These are phyloP conservation scores for Pachypanchax playfairii DNA, from an alignment of 2,113 vertebrate genomes.

Conservation along the genomic window DNA sequence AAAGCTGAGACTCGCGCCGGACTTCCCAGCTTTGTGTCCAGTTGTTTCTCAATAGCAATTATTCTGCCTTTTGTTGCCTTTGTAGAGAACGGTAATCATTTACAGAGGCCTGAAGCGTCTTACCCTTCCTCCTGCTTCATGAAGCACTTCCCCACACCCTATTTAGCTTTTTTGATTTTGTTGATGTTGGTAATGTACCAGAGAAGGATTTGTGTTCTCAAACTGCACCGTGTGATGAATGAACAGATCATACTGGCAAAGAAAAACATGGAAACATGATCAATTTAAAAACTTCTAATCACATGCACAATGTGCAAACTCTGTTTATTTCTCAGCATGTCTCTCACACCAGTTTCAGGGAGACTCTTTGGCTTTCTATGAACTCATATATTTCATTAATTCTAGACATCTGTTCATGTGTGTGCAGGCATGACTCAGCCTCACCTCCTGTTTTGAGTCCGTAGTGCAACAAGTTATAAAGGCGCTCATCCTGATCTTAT, in stretches of 20 bases:
- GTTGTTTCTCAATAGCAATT: conserved; percentile 34
- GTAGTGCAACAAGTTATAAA: conserved; percentile 17
- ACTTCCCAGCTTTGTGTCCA: conserved; percentile 3
- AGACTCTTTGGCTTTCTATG: neutral
- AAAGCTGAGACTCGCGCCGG: conserved; percentile 4
- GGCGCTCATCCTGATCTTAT: conserved; percentile 40
- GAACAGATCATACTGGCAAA: no score
- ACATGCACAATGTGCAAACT: no score
- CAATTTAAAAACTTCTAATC: no score
- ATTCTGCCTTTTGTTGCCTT: conserved; percentile 13
- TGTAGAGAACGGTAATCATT: conserved; percentile 17
- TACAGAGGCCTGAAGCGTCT: conserved; percentile 13
- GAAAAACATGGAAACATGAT: no score
- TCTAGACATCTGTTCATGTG: neutral
- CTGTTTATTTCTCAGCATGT: no score
- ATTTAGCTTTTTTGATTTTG: conserved; percentile 52
- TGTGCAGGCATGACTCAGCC: neutral
- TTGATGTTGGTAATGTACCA: conserved; percentile 53
- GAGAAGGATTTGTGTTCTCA: conserved; percentile 27
- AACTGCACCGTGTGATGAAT: conserved; percentile 24
- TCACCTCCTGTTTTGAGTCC: conserved; percentile 17
- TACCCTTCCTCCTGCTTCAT: neutral
- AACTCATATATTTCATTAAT: neutral
- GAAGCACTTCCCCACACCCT: conserved; percentile 39
- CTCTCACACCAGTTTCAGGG: neutral